Conservation (phyloP, 2,113 vertebrate species). For the Planiliza haematocheilus region DNA sequence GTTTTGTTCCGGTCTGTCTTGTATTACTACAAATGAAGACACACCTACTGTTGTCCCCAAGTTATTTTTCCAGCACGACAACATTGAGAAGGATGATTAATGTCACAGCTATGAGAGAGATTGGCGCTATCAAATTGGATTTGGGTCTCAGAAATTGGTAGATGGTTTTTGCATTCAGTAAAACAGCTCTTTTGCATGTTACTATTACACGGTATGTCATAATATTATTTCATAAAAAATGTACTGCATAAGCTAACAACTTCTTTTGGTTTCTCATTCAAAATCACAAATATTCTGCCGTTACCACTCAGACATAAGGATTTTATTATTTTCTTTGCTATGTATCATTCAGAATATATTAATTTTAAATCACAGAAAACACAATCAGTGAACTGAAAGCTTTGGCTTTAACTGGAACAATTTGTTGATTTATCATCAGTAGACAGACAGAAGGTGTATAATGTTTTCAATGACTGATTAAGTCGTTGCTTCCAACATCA, state of each 20-base stretch:
- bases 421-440: not conserved
- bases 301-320: too few relatives aligned
- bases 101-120: slow-evolving; percentile 43
- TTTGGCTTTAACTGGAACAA: not conserved
- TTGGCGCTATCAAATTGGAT: not conserved
- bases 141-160: not conserved
- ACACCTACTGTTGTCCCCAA: slow-evolving; percentile 65
- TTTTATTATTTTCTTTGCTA: too few relatives aligned
- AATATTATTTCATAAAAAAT: not conserved
- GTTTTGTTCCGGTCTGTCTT: slow-evolving; percentile 44
- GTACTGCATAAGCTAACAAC: too few relatives aligned
- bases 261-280: too few relatives aligned
- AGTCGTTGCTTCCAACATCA: too few relatives aligned
- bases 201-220: not conserved
- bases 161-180: not conserved
- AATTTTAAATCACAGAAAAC: too few relatives aligned
- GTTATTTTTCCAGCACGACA: slow-evolving; percentile 59
- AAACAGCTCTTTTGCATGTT: not conserved
- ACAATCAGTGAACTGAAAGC: too few relatives aligned
- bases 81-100: slow-evolving; percentile 57
- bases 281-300: too few relatives aligned
- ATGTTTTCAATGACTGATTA: not conserved
- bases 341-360: too few relatives aligned
- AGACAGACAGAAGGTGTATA: not conserved
- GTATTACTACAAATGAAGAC: slow-evolving; percentile 49